Base-by-base conservation (phyloP, 1,140 invertebrate genomes). In the Neodiprion virginianus region DNA sequence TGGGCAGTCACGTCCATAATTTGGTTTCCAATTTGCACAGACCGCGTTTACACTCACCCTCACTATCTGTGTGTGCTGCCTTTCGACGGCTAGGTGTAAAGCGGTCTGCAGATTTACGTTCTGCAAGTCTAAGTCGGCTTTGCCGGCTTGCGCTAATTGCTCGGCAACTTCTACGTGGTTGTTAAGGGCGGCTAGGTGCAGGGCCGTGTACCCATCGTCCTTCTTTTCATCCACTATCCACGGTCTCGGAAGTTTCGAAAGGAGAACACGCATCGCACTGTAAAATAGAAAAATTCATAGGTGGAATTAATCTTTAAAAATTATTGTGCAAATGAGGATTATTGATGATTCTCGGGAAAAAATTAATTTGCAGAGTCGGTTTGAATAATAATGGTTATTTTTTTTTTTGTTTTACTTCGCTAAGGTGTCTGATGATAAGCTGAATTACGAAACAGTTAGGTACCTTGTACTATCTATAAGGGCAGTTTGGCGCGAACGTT, bases 211-310 rank as follows among this genome's bases (percentile, higher is more conserved):
- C 2, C 98, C 98, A 85, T 99, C 98, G 85, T 99, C 97, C 88
- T 99, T 99, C 82, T 98, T 98, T 86, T 99, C 97, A 88, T 99
- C 97, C 47, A 99, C 97, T 81, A 99, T 96, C 98, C 98, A 99
- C 1, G 95, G 93, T n/a, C 97, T 91, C 8, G 96, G 95, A 47
- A 98, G 91, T 89, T 98, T 97, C 48, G 93, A 93, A 78, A 98
- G 89, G 79, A 98, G 91, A 83, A 98, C 96, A 83, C 96, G 93
- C 97, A 98, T 98, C 23, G 97, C 97, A 90, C 97, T 98, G 89
- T 76, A 92, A 93, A 75, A 79, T 82, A 79, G 85, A 79, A 74
- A 65, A 75, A 66, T 21, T 12, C 5, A 66, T 5, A 65, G 12
- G 17, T 14, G 17, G 12, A 14, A 65, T 21, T 65, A 17, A 65